phyloP scores from a whole-genome alignment of 2,113 vertebrate genomes.

The Carassius auratus region DNA sequence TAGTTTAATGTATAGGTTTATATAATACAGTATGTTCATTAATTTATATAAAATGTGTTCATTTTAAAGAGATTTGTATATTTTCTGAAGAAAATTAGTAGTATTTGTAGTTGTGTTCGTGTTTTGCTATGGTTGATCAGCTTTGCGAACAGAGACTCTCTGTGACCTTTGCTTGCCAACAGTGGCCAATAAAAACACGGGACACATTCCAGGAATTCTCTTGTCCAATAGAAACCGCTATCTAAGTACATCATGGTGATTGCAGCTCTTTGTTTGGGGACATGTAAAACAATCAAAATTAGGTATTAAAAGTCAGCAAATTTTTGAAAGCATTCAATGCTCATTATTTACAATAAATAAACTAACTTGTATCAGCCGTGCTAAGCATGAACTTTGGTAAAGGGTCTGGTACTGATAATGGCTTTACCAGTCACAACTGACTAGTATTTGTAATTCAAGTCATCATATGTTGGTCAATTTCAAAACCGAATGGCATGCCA shows the following conservation, averaged over 20 bases:
- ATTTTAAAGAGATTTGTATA: no score
- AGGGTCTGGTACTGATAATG: background rate
- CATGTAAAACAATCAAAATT: background rate
- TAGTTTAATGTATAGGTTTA: background rate
- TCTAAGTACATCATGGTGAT: background rate
- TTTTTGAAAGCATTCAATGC: background rate
- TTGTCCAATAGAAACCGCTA: background rate
- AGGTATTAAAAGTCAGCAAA: background rate
- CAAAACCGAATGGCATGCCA: constrained; percentile 41
- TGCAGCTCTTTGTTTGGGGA: constrained; percentile 8
- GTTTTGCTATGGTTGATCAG: background rate
- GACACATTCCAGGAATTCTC: constrained; percentile 28
- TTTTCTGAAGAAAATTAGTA: background rate
- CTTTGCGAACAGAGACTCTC: background rate
- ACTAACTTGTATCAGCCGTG: background rate
- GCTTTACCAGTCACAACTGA: background rate
- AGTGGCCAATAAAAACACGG: constrained; percentile 19
- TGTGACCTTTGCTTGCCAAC: constrained; percentile 33
- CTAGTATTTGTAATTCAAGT: background rate
- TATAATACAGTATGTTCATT: background rate
- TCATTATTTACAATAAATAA: background rate
- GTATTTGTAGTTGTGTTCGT: background rate
- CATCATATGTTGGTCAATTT: constrained; percentile 11
- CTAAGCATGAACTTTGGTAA: background rate
- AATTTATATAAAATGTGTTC: no score